These are phyloP conservation scores for Clarias laeviceps DNA, from an alignment of 2,797 vertebrate genomes.

Conservation along the genomic window DNA sequence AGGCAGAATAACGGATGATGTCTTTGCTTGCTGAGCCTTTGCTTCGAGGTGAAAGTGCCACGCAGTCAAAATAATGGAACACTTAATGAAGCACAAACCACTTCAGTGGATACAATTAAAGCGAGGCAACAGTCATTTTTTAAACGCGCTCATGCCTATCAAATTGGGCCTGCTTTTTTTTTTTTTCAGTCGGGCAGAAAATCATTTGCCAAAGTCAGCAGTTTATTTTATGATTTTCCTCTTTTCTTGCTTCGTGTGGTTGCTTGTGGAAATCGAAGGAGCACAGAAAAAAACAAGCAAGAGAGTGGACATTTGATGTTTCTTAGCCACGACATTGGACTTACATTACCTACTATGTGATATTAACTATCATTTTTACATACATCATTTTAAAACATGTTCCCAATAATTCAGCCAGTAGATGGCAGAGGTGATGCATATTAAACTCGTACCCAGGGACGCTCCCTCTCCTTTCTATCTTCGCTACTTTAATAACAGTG, in stretches of 20 bases:
- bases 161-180: conserved; percentile 66
- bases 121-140: conserved; percentile 68
- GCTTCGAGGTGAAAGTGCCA: conserved; percentile 56
- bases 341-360: neutral
- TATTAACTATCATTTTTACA: neutral
- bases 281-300: neutral
- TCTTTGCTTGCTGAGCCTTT: conserved; percentile 52
- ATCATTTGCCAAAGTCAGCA: conserved; percentile 52
- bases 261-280: conserved; percentile 1
- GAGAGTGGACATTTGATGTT: neutral
- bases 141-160: conserved; percentile 67
- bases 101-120: conserved; percentile 71
- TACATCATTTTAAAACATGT: neutral
- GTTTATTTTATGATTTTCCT: conserved; percentile 64
- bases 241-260: conserved; percentile 10
- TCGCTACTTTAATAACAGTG: conserved; percentile 72
- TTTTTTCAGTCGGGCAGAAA: conserved; percentile 47
- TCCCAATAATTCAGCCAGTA: conserved; percentile 44
- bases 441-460: conserved; percentile 20
- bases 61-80: conserved; percentile 61
- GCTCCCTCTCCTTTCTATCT: conserved; percentile 22
- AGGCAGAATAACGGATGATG: conserved; percentile 44
- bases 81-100: conserved; percentile 62
- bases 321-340: too few species aligned
- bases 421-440: conserved; percentile 52